These are phyloP conservation scores for Drosophila imparisetae DNA, from an alignment of 2,888 invertebrate species.

Conservation along the genomic window DNA sequence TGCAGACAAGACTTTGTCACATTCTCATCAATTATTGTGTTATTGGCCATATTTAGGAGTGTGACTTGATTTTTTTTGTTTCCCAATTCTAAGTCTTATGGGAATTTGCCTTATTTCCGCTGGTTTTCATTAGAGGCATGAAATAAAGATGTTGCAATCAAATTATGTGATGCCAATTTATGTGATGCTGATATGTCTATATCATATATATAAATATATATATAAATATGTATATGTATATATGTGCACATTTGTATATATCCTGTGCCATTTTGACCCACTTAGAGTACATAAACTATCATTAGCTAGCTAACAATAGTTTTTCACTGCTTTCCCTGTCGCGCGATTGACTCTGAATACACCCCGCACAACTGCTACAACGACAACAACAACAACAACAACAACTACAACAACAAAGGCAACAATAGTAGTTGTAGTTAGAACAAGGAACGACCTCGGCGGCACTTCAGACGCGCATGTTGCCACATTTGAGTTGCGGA, in stretches of 20 bases:
- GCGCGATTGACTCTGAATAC: conserved; percentile 26
- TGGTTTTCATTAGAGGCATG: conserved; percentile 13
- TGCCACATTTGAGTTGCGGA: conserved; percentile 83
- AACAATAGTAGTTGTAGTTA: conserved; percentile 1
- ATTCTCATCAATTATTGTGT: conserved; percentile 25
- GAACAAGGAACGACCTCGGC: conserved; percentile 51
- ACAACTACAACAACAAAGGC: not conserved
- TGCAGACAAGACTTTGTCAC: not conserved
- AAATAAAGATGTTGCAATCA: not conserved
- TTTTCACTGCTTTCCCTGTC: conserved; percentile 24
- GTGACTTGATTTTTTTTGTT: conserved; percentile 37
- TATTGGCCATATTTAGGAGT: conserved; percentile 38
- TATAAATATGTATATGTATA: not conserved
- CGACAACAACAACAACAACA: not conserved
- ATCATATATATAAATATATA: conserved; percentile 1
- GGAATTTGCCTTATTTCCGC: conserved; percentile 42
- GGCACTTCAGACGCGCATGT: conserved; percentile 81
- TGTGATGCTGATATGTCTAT: not conserved
- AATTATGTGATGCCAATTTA: conserved; percentile 31
- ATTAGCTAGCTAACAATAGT: conserved; percentile 52
- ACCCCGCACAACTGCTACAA: conserved; percentile 1
- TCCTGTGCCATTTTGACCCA: conserved; percentile 67
- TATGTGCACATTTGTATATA: not conserved
- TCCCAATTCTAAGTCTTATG: conserved; percentile 29
- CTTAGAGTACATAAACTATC: conserved; percentile 68